Evolutionary conservation across 2,888 invertebrate genomes (phyloP), one percentile per base, ranked within the genome.

Genomic region (Tinea pellionella): DNA sequence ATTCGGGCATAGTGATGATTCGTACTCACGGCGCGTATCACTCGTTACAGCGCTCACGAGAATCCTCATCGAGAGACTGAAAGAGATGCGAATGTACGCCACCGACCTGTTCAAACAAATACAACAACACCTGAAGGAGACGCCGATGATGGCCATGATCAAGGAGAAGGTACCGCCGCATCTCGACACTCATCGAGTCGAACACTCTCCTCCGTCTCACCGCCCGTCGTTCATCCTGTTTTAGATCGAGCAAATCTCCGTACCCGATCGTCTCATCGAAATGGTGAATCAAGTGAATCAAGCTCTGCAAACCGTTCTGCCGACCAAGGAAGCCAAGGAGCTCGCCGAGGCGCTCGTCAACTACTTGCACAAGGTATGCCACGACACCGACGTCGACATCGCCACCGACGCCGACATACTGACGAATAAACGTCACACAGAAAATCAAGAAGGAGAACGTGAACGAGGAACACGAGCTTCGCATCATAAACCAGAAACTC

Each of bases 301-400:
- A 1, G 82, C 89, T 2, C 59, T 92, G 16, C 89, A 90, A 55
- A 87, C 88, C 9, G 68, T 91, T 9, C 70, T 93, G 57, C 92
- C 93, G 4, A 91, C 91, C 0, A 84, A 88, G 0, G 94, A 94
- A 69, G 71, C 90, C 3, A 89, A 83, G 62, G 88, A 89, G 15
- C 88, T 94, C 65, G 74, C 92, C 41, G 86, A 89, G 51, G 81
- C 89, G 12, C 69, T 92, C 43, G 86, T 89, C 62, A 78, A 85
- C 8, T 95, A 94, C 73, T 67, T 93, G 1, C 80, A 90, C 62
- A 91, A 91, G 89, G 91, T n/a, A n/a, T n/a, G n/a, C n/a, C n/a
- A n/a, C n/a, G n/a, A n/a, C n/a, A n/a, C n/a, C n/a, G n/a, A n/a
- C n/a, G n/a, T 91, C 74, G 67, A n/a, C n/a, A n/a, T n/a, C n/a